Evolutionary conservation across 2,888 invertebrate species (phyloP), one percentile per base, ranked within the genome.

Genomic region (Blastobasis lacticolella): DNA sequence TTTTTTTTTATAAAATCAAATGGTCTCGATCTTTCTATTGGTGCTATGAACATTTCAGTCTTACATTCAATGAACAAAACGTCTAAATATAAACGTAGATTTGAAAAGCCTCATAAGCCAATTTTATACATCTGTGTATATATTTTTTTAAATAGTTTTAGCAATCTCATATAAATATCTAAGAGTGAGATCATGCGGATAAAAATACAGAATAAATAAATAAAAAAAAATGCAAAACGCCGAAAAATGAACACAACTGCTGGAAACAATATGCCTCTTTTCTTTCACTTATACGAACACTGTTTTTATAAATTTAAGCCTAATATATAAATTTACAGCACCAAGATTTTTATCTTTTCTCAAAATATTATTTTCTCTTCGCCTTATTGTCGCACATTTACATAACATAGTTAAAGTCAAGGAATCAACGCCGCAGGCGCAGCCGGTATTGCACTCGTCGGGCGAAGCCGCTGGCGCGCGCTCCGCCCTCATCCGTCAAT

Each of bases 321-420:
- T 87, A 88, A 87, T 88, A 87, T 87, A 88, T 87, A 80, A 87
- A 84, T 88, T 88, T 86, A 85, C 88, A 88, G 88, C 88, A 88
- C 88, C 88, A 88, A 88, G 85, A 83, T 86, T 85, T 87, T 82
- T 81, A 78, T 83, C 82, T 81, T 85, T 85, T 83, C 81, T 83
- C 84, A 86, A 87, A 86, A 86, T 85, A 84, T 77, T 70, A 66
- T 75, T 83, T 79, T 85, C 78, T 85, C 78, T 84, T 85, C 81
- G 82, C 86, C 81, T 88, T 88, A 87, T 88, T 87, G 88, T 88
- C 88, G 80, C 85, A 85, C 81, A 80, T 88, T 78, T 77, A 82
- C 78, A 78, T 78, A 77, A 82, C 78, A 78, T 84, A 86, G 84
- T 84, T 81, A 78, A 75, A 81, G 76, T 71, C 83, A 76, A 84